Percentiles rank a stretch among this genome's conserved stretches.
Evolutionary conservation across 2,113 vertebrate genomes (phyloP).

Genomic region (Tragulus kanchil): DNA sequence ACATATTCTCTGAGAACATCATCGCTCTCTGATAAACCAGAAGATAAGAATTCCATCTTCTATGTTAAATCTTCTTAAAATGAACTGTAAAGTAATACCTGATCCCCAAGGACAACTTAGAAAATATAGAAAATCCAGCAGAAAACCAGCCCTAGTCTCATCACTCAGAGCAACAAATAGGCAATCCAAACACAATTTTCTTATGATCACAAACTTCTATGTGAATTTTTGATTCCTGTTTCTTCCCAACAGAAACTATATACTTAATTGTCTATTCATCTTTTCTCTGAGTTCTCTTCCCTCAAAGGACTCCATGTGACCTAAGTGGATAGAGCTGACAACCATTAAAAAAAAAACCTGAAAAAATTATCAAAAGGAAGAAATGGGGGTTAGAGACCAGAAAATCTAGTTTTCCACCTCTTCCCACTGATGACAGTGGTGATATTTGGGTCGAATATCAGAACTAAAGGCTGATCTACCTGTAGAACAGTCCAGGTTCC

Average conservation of each 20-base stretch:
- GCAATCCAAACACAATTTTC: background rate
- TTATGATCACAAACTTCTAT: background rate
- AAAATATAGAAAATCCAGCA: background rate
- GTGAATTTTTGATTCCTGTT: too few species aligned
- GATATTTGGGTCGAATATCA: background rate
- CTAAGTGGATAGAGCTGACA: background rate
- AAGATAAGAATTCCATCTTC: background rate
- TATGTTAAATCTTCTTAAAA: background rate
- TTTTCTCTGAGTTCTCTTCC: background rate
- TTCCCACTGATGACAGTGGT: background rate
- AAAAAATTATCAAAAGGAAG: background rate
- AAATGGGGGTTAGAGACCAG: background rate
- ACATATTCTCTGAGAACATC: background rate
- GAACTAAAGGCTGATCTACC: background rate
- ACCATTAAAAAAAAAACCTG: background rate
- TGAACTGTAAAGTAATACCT: background rate
- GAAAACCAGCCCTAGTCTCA: rapidly evolving
- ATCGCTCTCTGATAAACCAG: background rate
- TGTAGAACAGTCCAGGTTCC: background rate
- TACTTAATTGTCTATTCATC: background rate
- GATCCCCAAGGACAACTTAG: background rate
- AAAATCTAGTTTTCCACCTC: background rate
- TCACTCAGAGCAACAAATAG: rapidly evolving
- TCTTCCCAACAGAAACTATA: background rate
- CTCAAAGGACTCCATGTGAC: background rate